Conservation (phyloP, 1,140 invertebrate species). For the Euura saliciscinereae region DNA sequence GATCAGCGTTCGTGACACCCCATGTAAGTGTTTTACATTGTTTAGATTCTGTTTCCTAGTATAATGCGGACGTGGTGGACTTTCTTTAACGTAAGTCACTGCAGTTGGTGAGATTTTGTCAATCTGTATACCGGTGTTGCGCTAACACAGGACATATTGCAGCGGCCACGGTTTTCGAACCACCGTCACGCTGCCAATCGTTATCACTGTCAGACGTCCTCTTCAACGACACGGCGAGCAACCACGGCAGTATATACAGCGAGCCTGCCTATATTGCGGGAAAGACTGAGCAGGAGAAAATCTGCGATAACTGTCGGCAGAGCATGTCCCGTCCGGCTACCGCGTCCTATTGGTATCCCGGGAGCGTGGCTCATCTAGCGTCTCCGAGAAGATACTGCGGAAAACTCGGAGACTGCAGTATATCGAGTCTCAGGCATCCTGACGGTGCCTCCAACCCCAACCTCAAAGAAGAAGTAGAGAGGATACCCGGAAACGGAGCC, state of each 20-base stretch:
- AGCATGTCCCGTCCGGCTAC: conserved; percentile 74
- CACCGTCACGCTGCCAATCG: conserved; percentile 68
- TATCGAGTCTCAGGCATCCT: conserved; percentile 81
- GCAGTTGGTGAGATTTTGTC: too few relatives aligned
- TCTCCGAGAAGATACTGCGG: conserved; percentile 56
- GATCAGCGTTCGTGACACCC: conserved; percentile 48
- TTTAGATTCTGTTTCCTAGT: too few relatives aligned
- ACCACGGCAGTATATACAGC: conserved; percentile 79
- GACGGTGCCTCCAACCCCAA: conserved; percentile 92
- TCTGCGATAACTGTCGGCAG: conserved; percentile 77
- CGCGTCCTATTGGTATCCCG: conserved; percentile 64
- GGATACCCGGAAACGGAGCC: conserved; percentile 73
- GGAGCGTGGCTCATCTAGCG: conserved; percentile 58
- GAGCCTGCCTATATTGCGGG: conserved; percentile 76
- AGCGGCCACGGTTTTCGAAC: conserved; percentile 52
- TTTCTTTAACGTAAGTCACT: too few relatives aligned
- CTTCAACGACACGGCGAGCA: conserved; percentile 68
- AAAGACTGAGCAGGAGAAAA: conserved; percentile 71
- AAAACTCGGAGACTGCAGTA: conserved; percentile 62
- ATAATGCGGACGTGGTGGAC: too few relatives aligned
- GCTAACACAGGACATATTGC: conserved; percentile 46
- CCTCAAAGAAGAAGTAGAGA: conserved; percentile 73
- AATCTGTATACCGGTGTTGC: conserved; percentile 36
- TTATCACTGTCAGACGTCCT: conserved; percentile 73
- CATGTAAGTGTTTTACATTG: too few relatives aligned